Evolutionary conservation across 2,888 invertebrate species (phyloP), one percentile per base, ranked within the genome.

Genomic region (Drosophila anceps): DNA sequence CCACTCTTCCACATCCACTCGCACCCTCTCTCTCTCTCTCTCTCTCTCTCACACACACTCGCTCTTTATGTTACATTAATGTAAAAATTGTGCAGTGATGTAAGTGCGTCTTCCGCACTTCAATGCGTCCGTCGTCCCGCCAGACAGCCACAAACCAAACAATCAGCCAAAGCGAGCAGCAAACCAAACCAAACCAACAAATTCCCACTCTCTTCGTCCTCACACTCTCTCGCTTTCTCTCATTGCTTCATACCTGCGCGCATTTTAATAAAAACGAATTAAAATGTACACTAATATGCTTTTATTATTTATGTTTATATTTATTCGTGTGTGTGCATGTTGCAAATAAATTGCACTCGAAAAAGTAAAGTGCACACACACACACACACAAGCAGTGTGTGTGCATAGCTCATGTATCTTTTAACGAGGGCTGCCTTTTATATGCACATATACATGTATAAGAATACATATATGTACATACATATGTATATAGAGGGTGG

Each of bases 71-170:
- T 24, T 55, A 75, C 75, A 72, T 84, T 88, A 84, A 88, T 84
- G 84, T 84, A 73, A 83, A 84, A 84, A 90, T 87, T 90, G 86
- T 90, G 90, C 86, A 90, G 72, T 79, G 88, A 87, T 90, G 90
- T 85, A 79, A 88, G 77, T 85, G 83, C 88, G 83, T 88, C 86
- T 85, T 83, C 83, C 81, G 74, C 77, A 82, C 87, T 70, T 83
- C 85, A 73, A 66, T 76, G 78, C 73, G 55, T 64, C 13, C 44
- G 33, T 43, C 68, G 39, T 6, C 24, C n/a, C 35, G 18, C 43
- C 58, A 31, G 39, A 50, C 61, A 71, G 69, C 82, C 75, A 35
- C 79, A 81, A 84, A 78, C 74, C 84, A 73, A 74, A 74, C 69
- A 71, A 60, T 60, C 76, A 65, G 51, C 54, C 39, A 9, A 54